phyloP scores from a whole-genome alignment of 2,797 vertebrate genomes.

The Sebastes steindachneri region DNA sequence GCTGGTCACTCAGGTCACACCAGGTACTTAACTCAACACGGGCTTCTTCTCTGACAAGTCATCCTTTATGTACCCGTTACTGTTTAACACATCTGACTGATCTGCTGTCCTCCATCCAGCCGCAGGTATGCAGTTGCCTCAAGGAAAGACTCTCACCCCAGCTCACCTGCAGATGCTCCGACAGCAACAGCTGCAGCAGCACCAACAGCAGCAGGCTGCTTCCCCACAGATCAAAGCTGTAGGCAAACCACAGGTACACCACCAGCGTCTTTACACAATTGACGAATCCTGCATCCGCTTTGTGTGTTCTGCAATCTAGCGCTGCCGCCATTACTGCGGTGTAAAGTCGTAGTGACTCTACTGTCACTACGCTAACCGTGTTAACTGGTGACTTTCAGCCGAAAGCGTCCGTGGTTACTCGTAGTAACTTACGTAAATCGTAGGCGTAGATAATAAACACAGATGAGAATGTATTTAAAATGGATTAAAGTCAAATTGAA shows the following conservation, averaged over 20 bases:
- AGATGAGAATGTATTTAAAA: no score
- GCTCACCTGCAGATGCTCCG: slow-evolving; percentile 89
- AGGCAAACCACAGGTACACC: slow-evolving; percentile 87
- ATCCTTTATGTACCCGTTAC: not conserved
- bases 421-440: no score
- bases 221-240: slow-evolving; percentile 90
- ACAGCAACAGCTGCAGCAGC: slow-evolving; percentile 85
- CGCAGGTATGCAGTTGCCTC: slow-evolving; percentile 82
- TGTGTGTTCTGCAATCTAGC: not conserved
- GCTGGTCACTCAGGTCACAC: slow-evolving; percentile 86
- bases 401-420: no score
- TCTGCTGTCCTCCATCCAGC: slow-evolving; percentile 57
- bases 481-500: no score
- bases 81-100: not conserved
- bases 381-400: no score
- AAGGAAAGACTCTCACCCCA: slow-evolving; percentile 82
- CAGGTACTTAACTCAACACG: slow-evolving; percentile 75
- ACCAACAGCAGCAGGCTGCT: slow-evolving; percentile 83
- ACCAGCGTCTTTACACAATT: not conserved
- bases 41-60: not conserved
- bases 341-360: no score
- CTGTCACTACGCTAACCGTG: no score
- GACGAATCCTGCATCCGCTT: not conserved
- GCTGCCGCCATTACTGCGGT: no score
- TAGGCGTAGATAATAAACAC: no score